Base-by-base conservation (phyloP, 2,113 vertebrate species). In the Zosterops hypoxanthus region DNA sequence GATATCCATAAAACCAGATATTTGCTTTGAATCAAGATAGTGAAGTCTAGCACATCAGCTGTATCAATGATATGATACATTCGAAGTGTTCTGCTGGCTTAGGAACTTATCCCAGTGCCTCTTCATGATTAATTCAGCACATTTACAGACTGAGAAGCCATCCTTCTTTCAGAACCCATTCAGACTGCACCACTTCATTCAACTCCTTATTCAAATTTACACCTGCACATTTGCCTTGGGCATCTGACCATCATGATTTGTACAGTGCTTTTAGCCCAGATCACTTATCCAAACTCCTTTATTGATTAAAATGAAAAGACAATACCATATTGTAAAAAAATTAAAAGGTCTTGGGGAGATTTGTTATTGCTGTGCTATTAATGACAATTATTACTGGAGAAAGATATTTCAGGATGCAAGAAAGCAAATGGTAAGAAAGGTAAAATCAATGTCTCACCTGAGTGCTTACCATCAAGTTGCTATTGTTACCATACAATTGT, bases 401-500 rank as follows among this genome's bases (percentile, higher is more conserved):
- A 95, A 75, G 26, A 22, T 31, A 21, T 65, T 94, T 79, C 36
- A 72, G 53, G 59, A 46, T 55, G 24, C 55, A 95, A 90, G 57
- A 76, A 80, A 91, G 57, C 34, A 52, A 78, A 41, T 69, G 55
- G 41, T 55, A 42, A 80, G 78, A 55, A 55, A n/a, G 19, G 26
- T 20, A 84, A 82, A 94, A 79, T 29, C 21, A 44, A 19, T n/a
- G 47, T 95, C 95, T 97, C 82, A 99, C 98, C 98, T 99, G 98
- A n/a, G 98, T 97, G 75, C 97, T 98, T 83, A 97, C 94, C 71
- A 98, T 97, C 93, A 98, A 92, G 90, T 83, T 98, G 91, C 97
- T 98, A 47, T 98, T 98, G 95, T 97, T 98, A 88, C 97, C 97
- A 88, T 98, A 96, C 24, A 98, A 81, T 66, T 98, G 98, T 19